A percentile compares a stretch with the other conserved stretches of the same genome.
Conservation (phyloP, 2,797 vertebrate genomes). For the Mastacembelus armatus region DNA sequence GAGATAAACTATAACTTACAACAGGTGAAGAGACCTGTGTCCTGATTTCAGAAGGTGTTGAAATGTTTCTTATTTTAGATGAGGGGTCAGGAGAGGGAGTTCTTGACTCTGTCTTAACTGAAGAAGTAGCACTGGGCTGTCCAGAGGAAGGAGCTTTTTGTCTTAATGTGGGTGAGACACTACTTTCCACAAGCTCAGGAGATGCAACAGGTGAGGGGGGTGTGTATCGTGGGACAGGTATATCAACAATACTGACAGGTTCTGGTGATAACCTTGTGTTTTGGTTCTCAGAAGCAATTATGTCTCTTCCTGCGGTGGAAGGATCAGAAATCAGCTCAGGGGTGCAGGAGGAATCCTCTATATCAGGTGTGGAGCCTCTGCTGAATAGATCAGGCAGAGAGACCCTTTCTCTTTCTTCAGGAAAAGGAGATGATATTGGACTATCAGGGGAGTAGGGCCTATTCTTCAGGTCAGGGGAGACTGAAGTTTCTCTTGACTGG, state of each 20-base stretch:
- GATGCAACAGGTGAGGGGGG: constrained; percentile 67
- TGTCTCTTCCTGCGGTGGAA: constrained; percentile 31
- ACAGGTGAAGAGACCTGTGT: constrained; percentile 46
- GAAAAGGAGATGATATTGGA: constrained; percentile 63
- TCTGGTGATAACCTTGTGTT: constrained; percentile 38
- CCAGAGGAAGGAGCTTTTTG: constrained; percentile 42
- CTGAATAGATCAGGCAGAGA: constrained; percentile 77
- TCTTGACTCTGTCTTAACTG: constrained; percentile 27
- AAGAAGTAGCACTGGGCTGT: constrained; percentile 38
- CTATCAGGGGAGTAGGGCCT: constrained; percentile 43
- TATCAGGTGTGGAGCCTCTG: constrained; percentile 73
- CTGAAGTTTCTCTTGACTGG: constrained; percentile 38
- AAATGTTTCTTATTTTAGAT: constrained; percentile 37
- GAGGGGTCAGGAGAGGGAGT: constrained; percentile 56
- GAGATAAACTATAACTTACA: constrained; percentile 63
- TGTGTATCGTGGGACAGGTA: constrained; percentile 62
- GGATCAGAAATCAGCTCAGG: constrained; percentile 51
- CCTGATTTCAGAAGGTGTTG: constrained; percentile 42
- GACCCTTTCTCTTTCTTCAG: constrained; percentile 66
- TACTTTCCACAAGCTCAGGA: constrained; percentile 40
- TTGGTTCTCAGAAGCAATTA: constrained; percentile 50
- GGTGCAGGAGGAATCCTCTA: constrained; percentile 27
- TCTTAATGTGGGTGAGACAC: constrained; percentile 50
- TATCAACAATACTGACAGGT: constrained; percentile 44
- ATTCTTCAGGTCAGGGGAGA: constrained; percentile 51